phyloP scores from a whole-genome alignment of 2,797 vertebrate genomes.

The Tangara arthus region DNA sequence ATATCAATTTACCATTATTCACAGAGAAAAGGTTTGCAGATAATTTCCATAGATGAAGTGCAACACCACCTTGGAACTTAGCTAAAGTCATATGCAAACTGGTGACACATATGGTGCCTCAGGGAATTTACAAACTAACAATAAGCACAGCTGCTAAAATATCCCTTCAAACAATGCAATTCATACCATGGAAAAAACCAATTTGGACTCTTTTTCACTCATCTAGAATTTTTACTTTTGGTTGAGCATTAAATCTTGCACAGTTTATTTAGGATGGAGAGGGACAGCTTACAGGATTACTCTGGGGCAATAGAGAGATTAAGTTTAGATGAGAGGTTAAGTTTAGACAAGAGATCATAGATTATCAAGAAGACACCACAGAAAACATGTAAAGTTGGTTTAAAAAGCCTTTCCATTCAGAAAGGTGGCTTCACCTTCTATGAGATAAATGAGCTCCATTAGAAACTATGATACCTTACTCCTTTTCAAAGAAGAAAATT shows the following conservation, averaged over 20 bases:
- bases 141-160: neutral
- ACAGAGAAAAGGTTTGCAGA: neutral
- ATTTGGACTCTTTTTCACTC: neutral
- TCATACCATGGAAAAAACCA: accelerated
- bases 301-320: neutral
- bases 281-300: neutral
- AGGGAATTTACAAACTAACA: neutral
- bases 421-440: neutral
- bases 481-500: neutral
- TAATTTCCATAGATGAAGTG: neutral
- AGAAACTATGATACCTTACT: neutral
- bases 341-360: neutral
- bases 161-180: neutral
- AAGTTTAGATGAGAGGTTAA: neutral
- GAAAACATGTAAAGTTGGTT: neutral
- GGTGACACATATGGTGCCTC: neutral
- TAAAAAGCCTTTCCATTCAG: neutral
- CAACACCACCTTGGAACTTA: neutral
- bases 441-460: neutral
- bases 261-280: neutral
- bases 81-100: neutral
- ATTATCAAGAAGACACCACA: neutral
- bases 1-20: neutral
- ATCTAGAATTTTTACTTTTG: neutral
- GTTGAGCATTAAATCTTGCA: neutral